A percentile compares a stretch with the other conserved stretches of the same genome.
Conservation (phyloP, 2,888 invertebrate species). For the Monopis laevigella region DNA sequence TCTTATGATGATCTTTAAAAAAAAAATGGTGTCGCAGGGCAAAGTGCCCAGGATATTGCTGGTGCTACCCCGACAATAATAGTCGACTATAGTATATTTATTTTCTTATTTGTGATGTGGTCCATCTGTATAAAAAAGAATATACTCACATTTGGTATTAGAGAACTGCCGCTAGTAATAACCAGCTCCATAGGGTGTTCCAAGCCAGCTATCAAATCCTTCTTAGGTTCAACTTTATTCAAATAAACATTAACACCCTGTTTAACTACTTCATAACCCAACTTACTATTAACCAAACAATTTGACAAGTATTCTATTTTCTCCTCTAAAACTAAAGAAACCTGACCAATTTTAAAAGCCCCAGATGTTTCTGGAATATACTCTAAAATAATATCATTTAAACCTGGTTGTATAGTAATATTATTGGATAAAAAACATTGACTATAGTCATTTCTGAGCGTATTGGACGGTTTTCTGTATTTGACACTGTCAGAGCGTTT, state of each 20-base stretch:
- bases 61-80: too few relatives aligned
- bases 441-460: conserved; percentile 72
- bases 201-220: conserved; percentile 83
- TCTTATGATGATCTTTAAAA: too few relatives aligned
- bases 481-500: conserved; percentile 78
- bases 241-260: conserved; percentile 55
- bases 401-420: conserved; percentile 69
- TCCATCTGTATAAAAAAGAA: too few relatives aligned
- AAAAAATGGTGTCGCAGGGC: too few relatives aligned
- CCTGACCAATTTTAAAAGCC: conserved; percentile 75
- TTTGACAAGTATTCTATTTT: conserved; percentile 80
- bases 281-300: conserved; percentile 58
- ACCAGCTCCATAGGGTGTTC: conserved; percentile 80
- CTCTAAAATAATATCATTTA: conserved; percentile 70
- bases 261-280: conserved; percentile 67
- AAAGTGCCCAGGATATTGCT: too few relatives aligned
- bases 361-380: conserved; percentile 73
- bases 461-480: conserved; percentile 72
- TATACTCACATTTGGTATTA: conserved; percentile 70
- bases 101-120: too few relatives aligned
- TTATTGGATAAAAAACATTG: conserved; percentile 63
- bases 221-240: conserved; percentile 64
- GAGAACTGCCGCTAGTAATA: conserved; percentile 81
- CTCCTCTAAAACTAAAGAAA: conserved; percentile 70
- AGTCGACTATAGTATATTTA: too few relatives aligned